Conservation (phyloP, 2,113 vertebrate genomes). For the Nannobrachium achirus region DNA sequence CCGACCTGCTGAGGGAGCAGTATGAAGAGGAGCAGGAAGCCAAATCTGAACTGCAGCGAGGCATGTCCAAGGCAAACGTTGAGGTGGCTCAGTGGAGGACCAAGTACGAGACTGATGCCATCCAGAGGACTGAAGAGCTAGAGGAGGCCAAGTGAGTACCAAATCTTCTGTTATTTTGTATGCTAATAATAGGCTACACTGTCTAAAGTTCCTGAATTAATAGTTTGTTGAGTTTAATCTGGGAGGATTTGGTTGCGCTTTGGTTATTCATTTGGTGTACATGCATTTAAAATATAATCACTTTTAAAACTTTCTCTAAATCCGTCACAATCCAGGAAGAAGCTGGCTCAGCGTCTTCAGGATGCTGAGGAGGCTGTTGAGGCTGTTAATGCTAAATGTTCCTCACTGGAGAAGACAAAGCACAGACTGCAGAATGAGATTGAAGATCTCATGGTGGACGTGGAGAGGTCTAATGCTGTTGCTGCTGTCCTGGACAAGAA, state of each 20-base stretch:
- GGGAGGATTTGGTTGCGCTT: no score
- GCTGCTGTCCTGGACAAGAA: conserved; percentile 53
- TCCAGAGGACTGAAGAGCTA: conserved; percentile 90
- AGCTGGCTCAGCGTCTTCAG: conserved; percentile 85
- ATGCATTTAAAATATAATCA: no score
- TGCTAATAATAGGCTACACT: no score
- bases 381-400: no score
- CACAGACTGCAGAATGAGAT: conserved; percentile 88
- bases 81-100: conserved; percentile 92
- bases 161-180: no score
- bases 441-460: conserved; percentile 80
- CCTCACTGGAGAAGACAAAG: conserved; percentile 51
- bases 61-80: conserved; percentile 85
- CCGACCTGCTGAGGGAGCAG: conserved; percentile 83
- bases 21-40: conserved; percentile 82
- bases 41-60: conserved; percentile 78
- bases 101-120: conserved; percentile 94
- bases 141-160: conserved; percentile 88
- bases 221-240: no score
- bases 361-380: conserved; percentile 61
- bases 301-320: no score
- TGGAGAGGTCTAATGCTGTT: conserved; percentile 68
- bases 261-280: no score
- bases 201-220: no score
- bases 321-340: conserved; percentile 75